Evolutionary conservation across 2,888 invertebrate genomes (phyloP).

Genomic region (Sympetrum striolatum): DNA sequence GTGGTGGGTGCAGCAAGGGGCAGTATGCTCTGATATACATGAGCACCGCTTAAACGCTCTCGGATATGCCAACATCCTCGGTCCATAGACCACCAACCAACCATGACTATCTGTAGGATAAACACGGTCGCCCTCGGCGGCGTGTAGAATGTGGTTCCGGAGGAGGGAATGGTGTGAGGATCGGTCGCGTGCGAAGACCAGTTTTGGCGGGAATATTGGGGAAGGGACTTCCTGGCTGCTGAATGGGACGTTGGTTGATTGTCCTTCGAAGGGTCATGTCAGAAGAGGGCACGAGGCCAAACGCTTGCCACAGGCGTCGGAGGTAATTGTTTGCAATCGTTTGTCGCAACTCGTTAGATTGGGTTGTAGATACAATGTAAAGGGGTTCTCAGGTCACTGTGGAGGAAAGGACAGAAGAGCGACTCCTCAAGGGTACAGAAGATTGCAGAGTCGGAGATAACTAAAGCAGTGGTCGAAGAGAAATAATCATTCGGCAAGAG

Average conservation of each 20-base stretch:
- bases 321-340: conserved; percentile 38
- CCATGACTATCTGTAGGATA: conserved; percentile 24
- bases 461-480: no score
- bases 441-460: no score
- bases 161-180: neutral
- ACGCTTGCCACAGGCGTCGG: conserved; percentile 30
- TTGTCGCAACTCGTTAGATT: conserved; percentile 42
- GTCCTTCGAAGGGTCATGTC: neutral
- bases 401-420: neutral
- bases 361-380: conserved; percentile 4
- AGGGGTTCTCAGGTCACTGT: neutral
- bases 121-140: neutral
- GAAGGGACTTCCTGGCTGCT: neutral
- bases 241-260: neutral
- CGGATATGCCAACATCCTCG: conserved; percentile 2
- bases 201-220: conserved; percentile 18
- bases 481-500: no score
- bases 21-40: neutral
- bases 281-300: conserved; percentile 2
- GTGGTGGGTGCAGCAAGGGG: neutral
- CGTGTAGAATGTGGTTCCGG: neutral
- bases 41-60: neutral
- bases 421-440: no score
- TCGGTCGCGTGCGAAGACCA: neutral
- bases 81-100: neutral